Conservation (phyloP, 2,888 invertebrate species). For the Diarsia rubi region DNA sequence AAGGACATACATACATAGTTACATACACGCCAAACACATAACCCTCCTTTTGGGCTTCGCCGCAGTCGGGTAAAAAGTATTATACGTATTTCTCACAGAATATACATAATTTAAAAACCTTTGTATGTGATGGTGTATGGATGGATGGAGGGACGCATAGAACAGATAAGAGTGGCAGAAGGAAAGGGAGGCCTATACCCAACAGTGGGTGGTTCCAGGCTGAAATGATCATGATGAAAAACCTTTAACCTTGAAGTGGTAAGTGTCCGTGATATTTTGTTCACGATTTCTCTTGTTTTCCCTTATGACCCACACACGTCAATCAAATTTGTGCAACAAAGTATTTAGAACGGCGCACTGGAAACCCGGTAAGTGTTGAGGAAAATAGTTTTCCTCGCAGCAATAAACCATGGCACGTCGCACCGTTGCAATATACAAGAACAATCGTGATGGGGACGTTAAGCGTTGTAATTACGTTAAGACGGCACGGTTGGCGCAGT, state of each 20-base stretch:
- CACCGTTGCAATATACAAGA: conserved; percentile 12
- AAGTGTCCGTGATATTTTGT: conserved; percentile 11
- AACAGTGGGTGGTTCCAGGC: no score
- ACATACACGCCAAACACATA: no score
- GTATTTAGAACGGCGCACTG: conserved; percentile 35
- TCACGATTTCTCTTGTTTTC: conserved; percentile 11
- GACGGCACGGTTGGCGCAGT: no score
- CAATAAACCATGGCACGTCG: conserved; percentile 31
- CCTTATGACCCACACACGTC: background rate
- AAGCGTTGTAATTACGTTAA: conserved; percentile 38
- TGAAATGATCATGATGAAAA: no score
- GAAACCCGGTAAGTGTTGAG: conserved; percentile 43
- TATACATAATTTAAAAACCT: background rate
- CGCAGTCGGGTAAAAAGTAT: no score
- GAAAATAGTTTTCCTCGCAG: conserved; percentile 55
- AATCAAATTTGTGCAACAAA: conserved; percentile 46
- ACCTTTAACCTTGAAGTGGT: conserved; percentile 4
- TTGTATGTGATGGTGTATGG: no score
- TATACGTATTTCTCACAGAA: background rate
- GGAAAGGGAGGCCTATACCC: no score
- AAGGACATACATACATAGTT: no score
- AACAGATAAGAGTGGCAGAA: no score
- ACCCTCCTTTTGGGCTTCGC: no score
- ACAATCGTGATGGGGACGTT: conserved; percentile 23
- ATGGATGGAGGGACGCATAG: no score